Conservation (phyloP, 2,888 invertebrate species). For the Catocala sponsa region DNA sequence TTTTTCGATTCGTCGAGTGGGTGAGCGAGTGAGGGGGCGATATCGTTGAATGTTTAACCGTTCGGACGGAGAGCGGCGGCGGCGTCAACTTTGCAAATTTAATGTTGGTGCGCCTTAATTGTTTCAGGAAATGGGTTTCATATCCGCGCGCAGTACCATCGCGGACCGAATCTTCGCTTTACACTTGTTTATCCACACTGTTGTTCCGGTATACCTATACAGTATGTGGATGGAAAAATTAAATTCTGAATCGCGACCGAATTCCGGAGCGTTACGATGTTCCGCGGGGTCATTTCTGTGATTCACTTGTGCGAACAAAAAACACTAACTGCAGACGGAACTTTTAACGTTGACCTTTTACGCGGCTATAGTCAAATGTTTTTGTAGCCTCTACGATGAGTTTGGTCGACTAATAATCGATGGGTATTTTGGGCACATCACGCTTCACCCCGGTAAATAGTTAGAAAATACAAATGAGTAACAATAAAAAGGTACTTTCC, state of each 20-base stretch:
- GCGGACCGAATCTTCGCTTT: slow-evolving; percentile 26
- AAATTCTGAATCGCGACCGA: slow-evolving; percentile 31
- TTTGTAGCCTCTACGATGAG: slow-evolving; percentile 36
- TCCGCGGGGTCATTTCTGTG: slow-evolving; percentile 29
- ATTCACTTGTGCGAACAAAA: slow-evolving; percentile 30
- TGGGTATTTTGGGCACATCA: slow-evolving; percentile 24
- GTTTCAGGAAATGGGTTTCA: slow-evolving; percentile 58
- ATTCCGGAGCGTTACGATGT: slow-evolving; percentile 42
- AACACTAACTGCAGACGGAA: slow-evolving; percentile 43
- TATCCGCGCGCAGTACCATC: slow-evolving; percentile 35
- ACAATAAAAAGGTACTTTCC: slow-evolving; percentile 31
- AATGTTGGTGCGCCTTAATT: slow-evolving; percentile 62
- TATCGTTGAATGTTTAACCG: slow-evolving; percentile 55
- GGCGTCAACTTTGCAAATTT: slow-evolving; percentile 58
- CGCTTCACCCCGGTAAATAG: slow-evolving; percentile 17
- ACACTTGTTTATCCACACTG: slow-evolving; percentile 19
- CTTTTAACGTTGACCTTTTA: slow-evolving; percentile 38
- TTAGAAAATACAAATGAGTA: slow-evolving; percentile 19
- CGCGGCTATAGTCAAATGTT: slow-evolving; percentile 29
- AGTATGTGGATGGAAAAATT: slow-evolving; percentile 23
- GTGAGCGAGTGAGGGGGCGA: slow-evolving; percentile 23
- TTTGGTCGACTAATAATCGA: slow-evolving; percentile 8
- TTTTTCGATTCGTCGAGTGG: slow-evolving; percentile 29
- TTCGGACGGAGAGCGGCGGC: slow-evolving; percentile 48
- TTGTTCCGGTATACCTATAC: slow-evolving; percentile 16